A percentile compares a stretch with the other conserved stretches of the same genome.
These are phyloP conservation scores for Rhizomys pruinosus DNA, from an alignment of 2,113 vertebrate genomes.

Conservation along the genomic window DNA sequence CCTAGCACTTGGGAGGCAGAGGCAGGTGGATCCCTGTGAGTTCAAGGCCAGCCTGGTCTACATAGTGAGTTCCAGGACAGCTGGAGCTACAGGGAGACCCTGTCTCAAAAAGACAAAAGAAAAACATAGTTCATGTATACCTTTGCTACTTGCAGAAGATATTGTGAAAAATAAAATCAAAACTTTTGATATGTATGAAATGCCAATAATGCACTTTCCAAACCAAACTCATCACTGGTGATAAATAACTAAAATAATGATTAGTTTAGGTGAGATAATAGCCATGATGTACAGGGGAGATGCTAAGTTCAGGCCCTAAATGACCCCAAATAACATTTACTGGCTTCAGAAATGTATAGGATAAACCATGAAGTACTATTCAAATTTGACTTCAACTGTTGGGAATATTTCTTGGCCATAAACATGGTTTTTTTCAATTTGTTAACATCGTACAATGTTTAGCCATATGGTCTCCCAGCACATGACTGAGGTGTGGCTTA, in stretches of 20 bases:
- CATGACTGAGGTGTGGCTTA: neutral
- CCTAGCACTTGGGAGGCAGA: too few species aligned
- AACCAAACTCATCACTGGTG: neutral
- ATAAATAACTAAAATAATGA: neutral
- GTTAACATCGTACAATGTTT: neutral
- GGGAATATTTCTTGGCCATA: neutral
- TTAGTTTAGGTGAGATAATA: neutral
- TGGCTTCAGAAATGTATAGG: neutral
- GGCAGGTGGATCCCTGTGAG: too few species aligned
- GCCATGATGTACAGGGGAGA: neutral
- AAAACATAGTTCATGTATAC: neutral
- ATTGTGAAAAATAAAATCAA: neutral
- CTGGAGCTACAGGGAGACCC: too few species aligned
- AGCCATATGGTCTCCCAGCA: neutral
- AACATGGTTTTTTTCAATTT: neutral
- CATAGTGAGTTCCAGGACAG: too few species aligned
- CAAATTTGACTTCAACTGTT: neutral
- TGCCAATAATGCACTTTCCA: neutral
- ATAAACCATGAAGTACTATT: neutral
- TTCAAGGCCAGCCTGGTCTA: too few species aligned
- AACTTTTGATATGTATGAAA: neutral
- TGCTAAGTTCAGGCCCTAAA: neutral
- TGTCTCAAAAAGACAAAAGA: too few species aligned
- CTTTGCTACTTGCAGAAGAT: constrained; percentile 39
- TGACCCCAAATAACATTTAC: neutral